Percentiles rank a stretch among this genome's conserved stretches.
phyloP scores from a whole-genome alignment of 2,888 invertebrate species.

The Zaprionus obscuricornis region DNA sequence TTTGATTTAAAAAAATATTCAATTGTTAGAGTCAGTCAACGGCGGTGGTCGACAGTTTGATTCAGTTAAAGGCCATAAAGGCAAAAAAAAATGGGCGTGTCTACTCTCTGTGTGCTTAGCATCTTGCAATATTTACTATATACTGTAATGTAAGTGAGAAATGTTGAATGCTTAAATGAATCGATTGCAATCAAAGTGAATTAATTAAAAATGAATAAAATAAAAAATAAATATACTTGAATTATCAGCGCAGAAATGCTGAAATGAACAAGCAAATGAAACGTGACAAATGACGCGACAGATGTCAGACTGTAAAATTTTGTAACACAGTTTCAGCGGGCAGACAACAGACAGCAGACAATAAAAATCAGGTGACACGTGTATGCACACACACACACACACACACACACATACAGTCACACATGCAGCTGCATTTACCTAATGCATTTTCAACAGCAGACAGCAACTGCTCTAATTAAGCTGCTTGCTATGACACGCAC shows the following conservation, averaged over 20 bases:
- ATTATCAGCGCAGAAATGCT: conserved; percentile 26
- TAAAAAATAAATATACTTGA: too few relatives aligned
- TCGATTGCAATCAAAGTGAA: conserved; percentile 29
- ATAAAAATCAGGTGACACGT: too few relatives aligned
- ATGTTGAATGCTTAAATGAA: conserved; percentile 39
- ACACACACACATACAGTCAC: too few relatives aligned
- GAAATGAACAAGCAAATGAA: conserved; percentile 39
- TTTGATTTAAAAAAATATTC: conserved; percentile 14
- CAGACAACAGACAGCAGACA: background rate
- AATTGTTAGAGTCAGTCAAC: conserved; percentile 8
- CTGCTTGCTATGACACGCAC: background rate
- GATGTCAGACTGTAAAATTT: too few relatives aligned
- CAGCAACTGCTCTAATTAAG: background rate
- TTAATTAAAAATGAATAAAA: conserved; percentile 59
- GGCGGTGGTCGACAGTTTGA: too few relatives aligned
- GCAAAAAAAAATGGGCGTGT: conserved; percentile 49
- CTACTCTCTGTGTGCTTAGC: conserved; percentile 17
- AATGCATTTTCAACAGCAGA: too few relatives aligned
- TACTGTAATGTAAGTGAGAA: background rate
- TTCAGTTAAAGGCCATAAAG: conserved; percentile 11
- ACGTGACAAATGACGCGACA: conserved; percentile 62
- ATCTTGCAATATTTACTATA: conserved; percentile 6
- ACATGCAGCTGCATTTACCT: too few relatives aligned
- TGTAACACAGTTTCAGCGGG: too few relatives aligned
- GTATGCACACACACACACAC: too few relatives aligned